Evolutionary conservation across 2,113 vertebrate species (phyloP).

Genomic region (Pelecanoides urinatrix): DNA sequence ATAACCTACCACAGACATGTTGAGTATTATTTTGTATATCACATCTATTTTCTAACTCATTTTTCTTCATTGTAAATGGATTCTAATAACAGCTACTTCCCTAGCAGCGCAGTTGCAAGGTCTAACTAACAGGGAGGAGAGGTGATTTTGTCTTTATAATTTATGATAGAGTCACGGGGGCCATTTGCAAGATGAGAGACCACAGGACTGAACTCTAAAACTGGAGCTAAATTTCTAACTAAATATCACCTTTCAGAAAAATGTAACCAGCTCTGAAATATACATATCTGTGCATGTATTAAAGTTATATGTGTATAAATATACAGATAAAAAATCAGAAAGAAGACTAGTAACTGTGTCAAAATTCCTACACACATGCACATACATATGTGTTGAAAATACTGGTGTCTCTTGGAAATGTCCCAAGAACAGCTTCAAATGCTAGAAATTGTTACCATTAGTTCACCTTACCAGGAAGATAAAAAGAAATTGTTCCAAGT

Average conservation of each 20-base stretch:
- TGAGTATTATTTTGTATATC: not conserved
- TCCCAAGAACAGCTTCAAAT: not conserved
- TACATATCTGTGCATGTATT: not conserved
- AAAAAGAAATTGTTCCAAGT: constrained; percentile 53
- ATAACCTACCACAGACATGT: not conserved
- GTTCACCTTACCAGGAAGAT: constrained; percentile 21
- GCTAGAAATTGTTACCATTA: not conserved
- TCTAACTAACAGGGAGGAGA: not conserved
- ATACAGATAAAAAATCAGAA: not conserved
- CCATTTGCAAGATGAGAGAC: not conserved
- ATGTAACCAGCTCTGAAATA: not conserved
- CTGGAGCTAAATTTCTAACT: not conserved
- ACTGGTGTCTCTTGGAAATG: not conserved
- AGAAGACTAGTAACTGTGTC: not conserved
- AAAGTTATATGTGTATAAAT: not conserved
- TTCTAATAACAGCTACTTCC: not conserved
- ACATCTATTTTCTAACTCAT: not conserved
- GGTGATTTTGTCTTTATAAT: not conserved
- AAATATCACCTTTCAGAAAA: not conserved
- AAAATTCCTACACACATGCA: not conserved
- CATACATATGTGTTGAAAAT: not conserved
- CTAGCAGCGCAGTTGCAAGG: not conserved
- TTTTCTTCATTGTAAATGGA: not conserved
- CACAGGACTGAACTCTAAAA: not conserved
- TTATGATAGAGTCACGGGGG: not conserved